Evolutionary conservation across 2,797 vertebrate species (phyloP), one percentile per base, ranked within the genome.

Genomic region (Cuculus canorus): DNA sequence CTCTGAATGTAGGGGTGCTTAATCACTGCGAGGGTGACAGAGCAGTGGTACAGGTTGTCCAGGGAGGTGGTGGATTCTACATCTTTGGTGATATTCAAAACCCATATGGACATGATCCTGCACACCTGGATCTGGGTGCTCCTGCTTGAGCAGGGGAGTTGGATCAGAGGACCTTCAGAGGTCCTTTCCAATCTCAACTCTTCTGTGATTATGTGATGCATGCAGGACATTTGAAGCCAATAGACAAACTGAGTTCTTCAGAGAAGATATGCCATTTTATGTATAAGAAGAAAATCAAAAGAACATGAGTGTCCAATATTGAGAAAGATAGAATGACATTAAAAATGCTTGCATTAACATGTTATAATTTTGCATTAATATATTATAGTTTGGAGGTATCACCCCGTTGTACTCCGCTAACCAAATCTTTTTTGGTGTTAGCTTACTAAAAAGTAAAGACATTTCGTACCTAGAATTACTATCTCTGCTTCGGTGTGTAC

Each of bases 21-120:
- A 53, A 23, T n/a, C 16, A 16, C 43, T 45, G 43, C 45, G 15
- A 14, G 15, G 13, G 15, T 45, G 43, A 45, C n/a, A 0, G 1
- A 70, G 17, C 2, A 6, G 16, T 35, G 17, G 9, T 24, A 41
- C 13, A 32, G 12, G 7, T 37, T 82, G 17, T 19, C 21, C 75
- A 33, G 21, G 6, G 35, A 65, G 8, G 6, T 66, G 17, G 0
- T 6, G 12, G 33, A 50, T 22, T 50, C 9, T 79, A 22, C 6
- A 10, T 28, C 13, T 28, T 21, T 68, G 21, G 11, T 64, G 22
- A 56, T 71, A n/a, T 9, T 69, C 39, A 85, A 71, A 15, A 52
- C 19, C 7, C 1, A 1, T 15, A 32, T 56, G 14, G 23, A 15
- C 17, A 39, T 6, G 2, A 15, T 45, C 25, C 23, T 68, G 33